Evolutionary conservation across 2,797 vertebrate genomes (phyloP).

Genomic region (Syngnathus rostellatus): DNA sequence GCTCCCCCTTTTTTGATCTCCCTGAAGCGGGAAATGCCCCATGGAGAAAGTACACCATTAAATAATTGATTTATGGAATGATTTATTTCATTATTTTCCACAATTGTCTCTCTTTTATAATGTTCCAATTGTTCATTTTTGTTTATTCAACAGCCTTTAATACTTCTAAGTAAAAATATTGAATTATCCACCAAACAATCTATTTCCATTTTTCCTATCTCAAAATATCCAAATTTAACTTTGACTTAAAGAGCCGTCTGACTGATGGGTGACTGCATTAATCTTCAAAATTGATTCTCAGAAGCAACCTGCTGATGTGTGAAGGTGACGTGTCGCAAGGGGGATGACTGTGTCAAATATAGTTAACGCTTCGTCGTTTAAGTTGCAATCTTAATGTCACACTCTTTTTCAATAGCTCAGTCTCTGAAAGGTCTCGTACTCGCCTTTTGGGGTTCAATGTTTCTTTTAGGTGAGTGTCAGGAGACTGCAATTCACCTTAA

Average conservation of each 20-base stretch:
- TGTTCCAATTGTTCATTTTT: neutral
- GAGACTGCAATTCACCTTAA: neutral
- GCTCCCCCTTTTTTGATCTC: conserved; percentile 60
- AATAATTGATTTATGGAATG: conserved; percentile 58
- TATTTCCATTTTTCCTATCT: neutral
- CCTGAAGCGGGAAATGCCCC: conserved; percentile 62
- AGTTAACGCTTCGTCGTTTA: conserved; percentile 9
- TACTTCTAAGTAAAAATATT: too few relatives aligned
- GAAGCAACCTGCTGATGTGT: conserved; percentile 13
- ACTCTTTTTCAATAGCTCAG: neutral
- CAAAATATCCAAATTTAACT: neutral
- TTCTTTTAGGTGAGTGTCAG: neutral
- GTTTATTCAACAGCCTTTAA: neutral
- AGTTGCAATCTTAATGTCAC: conserved; percentile 7
- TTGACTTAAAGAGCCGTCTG: conserved; percentile 1
- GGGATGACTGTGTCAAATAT: conserved; percentile 6
- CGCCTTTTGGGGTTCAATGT: neutral
- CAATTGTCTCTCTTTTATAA: neutral
- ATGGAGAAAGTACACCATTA: conserved; percentile 57
- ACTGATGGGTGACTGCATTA: conserved; percentile 18
- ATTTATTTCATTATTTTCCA: neutral
- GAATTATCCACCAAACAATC: too few relatives aligned
- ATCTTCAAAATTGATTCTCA: conserved; percentile 19
- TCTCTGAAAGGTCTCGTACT: neutral
- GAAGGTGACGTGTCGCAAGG: conserved; percentile 7